Evolutionary conservation across 2,113 vertebrate species (phyloP).

Genomic region (Chroicocephalus ridibundus): DNA sequence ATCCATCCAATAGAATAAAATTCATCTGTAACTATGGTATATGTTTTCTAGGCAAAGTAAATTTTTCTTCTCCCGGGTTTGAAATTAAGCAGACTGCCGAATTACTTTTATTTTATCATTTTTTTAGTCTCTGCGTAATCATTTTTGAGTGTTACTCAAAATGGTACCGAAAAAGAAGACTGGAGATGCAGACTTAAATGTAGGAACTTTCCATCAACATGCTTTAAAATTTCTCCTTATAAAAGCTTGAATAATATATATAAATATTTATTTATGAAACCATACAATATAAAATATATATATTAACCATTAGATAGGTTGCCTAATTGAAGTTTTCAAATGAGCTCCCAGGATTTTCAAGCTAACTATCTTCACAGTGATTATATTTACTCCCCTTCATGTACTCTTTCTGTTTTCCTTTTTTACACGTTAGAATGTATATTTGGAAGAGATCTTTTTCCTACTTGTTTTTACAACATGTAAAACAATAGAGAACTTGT

Average conservation of each 20-base stretch:
- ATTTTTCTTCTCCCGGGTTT: not conserved
- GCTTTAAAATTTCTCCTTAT: not conserved
- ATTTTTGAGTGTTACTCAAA: not conserved
- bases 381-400: not conserved
- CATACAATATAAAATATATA: not conserved
- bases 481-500: not conserved
- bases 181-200: not conserved
- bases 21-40: not conserved
- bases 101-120: not conserved
- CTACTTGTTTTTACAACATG: not conserved
- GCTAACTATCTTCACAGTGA: not conserved
- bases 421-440: not conserved
- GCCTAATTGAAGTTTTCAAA: not conserved
- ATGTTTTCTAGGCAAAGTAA: not conserved
- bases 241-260: not conserved
- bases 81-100: not conserved
- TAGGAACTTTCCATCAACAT: not conserved
- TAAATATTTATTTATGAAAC: not conserved
- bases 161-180: not conserved
- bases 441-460: not conserved
- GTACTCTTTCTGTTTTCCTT: not conserved
- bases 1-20: not conserved
- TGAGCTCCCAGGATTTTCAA: not conserved
- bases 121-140: not conserved
- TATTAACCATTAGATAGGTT: not conserved